Conservation (phyloP, 37 sponge, comb jelly and placozoan genomes). For the Lycopodina hypogea region DNA sequence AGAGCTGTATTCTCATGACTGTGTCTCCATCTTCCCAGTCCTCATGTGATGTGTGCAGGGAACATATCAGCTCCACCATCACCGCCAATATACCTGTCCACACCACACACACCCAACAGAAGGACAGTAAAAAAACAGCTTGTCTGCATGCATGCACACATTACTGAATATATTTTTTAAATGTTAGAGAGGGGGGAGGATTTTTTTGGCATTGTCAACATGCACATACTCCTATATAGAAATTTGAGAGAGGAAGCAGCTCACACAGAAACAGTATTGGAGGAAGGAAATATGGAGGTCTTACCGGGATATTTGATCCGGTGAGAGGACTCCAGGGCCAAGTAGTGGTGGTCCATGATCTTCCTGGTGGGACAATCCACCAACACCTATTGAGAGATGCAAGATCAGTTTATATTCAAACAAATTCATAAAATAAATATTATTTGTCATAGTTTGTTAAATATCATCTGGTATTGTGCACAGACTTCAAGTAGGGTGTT, state of each 20-base stretch:
- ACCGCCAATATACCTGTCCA: conserved; percentile 47
- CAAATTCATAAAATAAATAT: no score
- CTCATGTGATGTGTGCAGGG: conserved; percentile 19
- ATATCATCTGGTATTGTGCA: neutral
- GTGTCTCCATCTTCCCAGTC: conserved; percentile 29
- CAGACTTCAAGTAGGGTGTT: conserved; percentile 76
- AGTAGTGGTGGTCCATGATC: conserved; percentile 38
- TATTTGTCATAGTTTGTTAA: neutral
- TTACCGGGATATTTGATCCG: conserved; percentile 47
- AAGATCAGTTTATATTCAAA: neutral
- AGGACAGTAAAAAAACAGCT: no score
- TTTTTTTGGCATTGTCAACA: no score
- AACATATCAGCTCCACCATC: conserved; percentile 47
- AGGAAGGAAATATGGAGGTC: no score
- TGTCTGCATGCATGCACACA: no score
- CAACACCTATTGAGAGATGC: conserved; percentile 26
- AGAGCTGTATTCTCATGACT: conserved; percentile 50
- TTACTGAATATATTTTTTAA: no score
- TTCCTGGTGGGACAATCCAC: conserved; percentile 37
- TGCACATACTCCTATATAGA: no score
- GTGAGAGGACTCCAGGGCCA: conserved; percentile 50
- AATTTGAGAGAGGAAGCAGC: no score
- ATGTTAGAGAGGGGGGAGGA: no score
- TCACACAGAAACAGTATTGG: no score
- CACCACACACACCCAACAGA: neutral